phyloP scores from a whole-genome alignment of 2,797 vertebrate species.

The Enteromius trimaculatus region DNA sequence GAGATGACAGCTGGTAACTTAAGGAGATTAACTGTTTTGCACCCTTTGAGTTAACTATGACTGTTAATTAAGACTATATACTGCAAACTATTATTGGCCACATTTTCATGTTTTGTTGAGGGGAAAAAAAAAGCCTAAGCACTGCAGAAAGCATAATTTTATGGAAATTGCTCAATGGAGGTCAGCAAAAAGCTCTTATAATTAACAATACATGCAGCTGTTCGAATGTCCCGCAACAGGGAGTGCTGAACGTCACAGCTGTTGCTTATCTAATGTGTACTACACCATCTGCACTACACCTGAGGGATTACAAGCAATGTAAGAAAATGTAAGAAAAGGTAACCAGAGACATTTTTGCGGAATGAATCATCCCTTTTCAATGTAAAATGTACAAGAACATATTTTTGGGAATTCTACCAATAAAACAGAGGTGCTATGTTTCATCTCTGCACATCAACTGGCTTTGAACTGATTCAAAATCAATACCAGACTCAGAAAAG shows the following conservation, averaged over 20 bases:
- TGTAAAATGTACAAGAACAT: not conserved
- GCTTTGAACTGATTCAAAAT: slow-evolving; percentile 44
- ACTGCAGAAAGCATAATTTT: slow-evolving; percentile 35
- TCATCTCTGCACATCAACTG: slow-evolving; percentile 25
- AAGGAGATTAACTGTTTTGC: slow-evolving; percentile 6
- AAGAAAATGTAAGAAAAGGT: not conserved
- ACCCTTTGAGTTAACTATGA: not conserved
- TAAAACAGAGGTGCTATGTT: not conserved
- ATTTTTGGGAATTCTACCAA: not conserved
- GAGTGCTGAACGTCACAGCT: slow-evolving; percentile 20
- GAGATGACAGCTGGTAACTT: slow-evolving; percentile 18
- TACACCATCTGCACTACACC: not conserved
- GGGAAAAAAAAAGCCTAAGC: not conserved
- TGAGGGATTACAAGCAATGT: slow-evolving; percentile 1
- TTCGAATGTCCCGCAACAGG: slow-evolving; percentile 29
- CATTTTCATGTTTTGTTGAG: not conserved
- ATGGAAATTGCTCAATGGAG: slow-evolving; percentile 26
- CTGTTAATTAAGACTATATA: not conserved
- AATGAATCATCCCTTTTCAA: not conserved
- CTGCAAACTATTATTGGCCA: not conserved
- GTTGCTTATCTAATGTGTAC: slow-evolving; percentile 8
- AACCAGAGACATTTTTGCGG: not conserved
- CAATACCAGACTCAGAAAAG: slow-evolving; percentile 15
- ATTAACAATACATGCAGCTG: slow-evolving; percentile 31
- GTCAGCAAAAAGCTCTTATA: slow-evolving; percentile 16